Base-by-base conservation (phyloP, 2,888 invertebrate genomes). In the Agrochola circellaris region DNA sequence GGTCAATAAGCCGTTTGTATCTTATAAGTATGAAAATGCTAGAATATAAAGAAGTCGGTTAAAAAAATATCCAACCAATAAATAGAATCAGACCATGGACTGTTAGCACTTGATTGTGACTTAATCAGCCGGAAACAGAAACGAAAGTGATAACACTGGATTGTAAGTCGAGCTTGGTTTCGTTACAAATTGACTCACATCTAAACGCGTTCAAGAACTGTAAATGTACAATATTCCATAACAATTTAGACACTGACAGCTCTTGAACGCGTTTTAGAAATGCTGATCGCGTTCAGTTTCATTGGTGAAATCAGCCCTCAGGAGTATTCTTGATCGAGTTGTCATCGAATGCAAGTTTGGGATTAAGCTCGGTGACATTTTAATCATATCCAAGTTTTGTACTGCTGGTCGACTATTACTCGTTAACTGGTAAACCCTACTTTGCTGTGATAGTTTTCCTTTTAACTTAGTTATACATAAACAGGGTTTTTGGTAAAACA, bases 61-160 rank as follows among this genome's bases (percentile, higher is more conserved):
- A 45, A 45, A 30, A 62, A 34, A n/a, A 58, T 34, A 70, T 26
- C 54, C 9, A 23, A 54, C n/a, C 23, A 45, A n/a, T 45, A 42
- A 45, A 75, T n/a, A 71, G 0, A 48, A 61, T 72, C 20, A 17
- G 17, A 62, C 62, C 34, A 42, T 54, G 48, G 26, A 48, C n/a
- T 54, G 15, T n/a, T 45, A 38, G 34, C 56, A 62, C 30, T 62
- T 61, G 11, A 61, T 54, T n/a, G 54, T 51, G 30, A 77, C 42
- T 60, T 45, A 42, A 68, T 42, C 66, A 51, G 8, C 54, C 30
- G 69, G 68, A 72, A 75, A 68, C 74, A 61, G 26, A 67, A 67
- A n/a, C 26, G 45, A 34, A 34, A 2, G 20, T 54, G 61, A 77
- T 76, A 76, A 45, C n/a, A 42, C 17, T 30, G 42, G 60, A 76